A percentile compares a stretch with the other conserved stretches of the same genome.
Conservation (phyloP, 2,797 vertebrate genomes). For the Ciconia nigra region DNA sequence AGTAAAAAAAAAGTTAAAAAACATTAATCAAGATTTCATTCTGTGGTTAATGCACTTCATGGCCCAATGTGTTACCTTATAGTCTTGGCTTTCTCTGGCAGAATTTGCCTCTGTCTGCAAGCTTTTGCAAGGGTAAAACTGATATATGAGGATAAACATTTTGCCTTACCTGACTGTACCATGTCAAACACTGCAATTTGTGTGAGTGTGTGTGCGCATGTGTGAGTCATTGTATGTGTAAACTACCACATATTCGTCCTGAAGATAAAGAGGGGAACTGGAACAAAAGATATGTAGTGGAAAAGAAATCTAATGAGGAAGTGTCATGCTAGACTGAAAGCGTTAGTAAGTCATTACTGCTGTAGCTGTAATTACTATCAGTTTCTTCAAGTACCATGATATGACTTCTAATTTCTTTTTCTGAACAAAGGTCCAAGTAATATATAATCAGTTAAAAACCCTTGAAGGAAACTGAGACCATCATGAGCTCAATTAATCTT, state of each 20-base stretch:
- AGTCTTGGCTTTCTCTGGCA: background rate
- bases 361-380: constrained; percentile 13
- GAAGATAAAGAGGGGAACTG: background rate
- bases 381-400: background rate
- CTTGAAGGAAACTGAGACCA: constrained; percentile 14
- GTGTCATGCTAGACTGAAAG: background rate
- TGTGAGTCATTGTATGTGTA: background rate
- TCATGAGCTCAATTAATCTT: background rate
- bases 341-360: constrained; percentile 10
- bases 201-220: background rate
- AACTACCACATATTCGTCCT: background rate
- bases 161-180: background rate
- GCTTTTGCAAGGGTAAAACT: background rate
- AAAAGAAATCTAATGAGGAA: constrained; percentile 13
- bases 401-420: constrained; percentile 32
- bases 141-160: background rate
- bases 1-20: background rate
- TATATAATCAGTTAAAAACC: constrained; percentile 8
- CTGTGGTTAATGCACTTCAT: background rate
- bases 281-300: background rate
- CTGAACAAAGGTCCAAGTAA: constrained; percentile 35
- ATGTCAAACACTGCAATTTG: background rate
- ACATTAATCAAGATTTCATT: background rate
- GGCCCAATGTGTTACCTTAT: fast-evolving
- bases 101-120: background rate